Base-by-base conservation (phyloP, 2,113 vertebrate species). In the Xiphophorus hellerii region DNA sequence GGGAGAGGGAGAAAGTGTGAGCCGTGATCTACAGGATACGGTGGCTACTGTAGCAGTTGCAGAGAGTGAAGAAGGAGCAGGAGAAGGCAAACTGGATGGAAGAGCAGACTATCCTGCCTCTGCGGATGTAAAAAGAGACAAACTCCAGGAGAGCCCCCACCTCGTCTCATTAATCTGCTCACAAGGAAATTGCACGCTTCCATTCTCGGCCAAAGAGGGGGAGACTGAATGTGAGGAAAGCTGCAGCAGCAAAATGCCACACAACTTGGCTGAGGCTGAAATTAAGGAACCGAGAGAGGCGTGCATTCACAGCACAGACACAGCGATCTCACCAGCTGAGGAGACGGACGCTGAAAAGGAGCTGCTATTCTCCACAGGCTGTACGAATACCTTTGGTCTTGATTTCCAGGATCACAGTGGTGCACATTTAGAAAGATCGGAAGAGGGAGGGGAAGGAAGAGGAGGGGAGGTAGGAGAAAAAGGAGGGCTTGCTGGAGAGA, bases 191-290 rank as follows among this genome's bases (percentile, higher is more conserved):
- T 71, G 81, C 89, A 90, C 89, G 84, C 81, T 90, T 91, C 87
- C 77, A 66, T 73, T 83, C 74, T 84, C 78, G 51, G 84, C 78
- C 70, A 79, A 87, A 74, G 83, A 86, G 68, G 74, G 80, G 84
- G 84, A 72, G 77, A 62, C 80, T 80, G 80, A 64, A 64, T 81
- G 63, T 84, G 80, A 84, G 76, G 69, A 85, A 84, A 80, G 86
- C 91, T 84, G 87, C 84, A 85, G 78, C 87, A 86, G 80, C 81
- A 77, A 87, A 87, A 94, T 92, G 90, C 92, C 93, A 87, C 87
- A 91, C 73, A 92, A 87, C 88, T 92, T 88, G 9, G 77, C 70
- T 15, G 90, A 85, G 76, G 63, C 69, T 44, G 86, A 90, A 74
- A 77, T n/a, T 14, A 92, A 87, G 78, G 86, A 83, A 88, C 81